phyloP scores from a whole-genome alignment of 64 coral and sea anemone species.

The Hydrozoanthus tunicans region DNA sequence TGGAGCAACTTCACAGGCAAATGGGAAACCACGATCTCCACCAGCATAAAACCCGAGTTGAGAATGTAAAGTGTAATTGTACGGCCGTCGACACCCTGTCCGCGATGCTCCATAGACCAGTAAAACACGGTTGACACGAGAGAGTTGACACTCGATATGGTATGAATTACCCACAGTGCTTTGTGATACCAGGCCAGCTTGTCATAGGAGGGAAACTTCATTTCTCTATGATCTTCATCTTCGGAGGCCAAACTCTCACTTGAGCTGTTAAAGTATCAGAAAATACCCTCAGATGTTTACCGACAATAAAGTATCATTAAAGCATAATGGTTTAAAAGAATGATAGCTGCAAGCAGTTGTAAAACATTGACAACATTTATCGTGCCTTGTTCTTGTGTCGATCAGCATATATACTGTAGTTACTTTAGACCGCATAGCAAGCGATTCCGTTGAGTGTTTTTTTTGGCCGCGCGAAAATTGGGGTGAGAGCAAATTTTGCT shows the following conservation, averaged over 20 bases:
- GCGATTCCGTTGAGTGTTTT: too few species aligned
- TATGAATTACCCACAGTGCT: conserved; percentile 72
- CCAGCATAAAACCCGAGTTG: conserved; percentile 76
- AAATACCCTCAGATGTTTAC: background rate
- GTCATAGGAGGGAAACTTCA: background rate
- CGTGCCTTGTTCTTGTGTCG: too few species aligned
- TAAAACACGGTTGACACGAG: conserved; percentile 68
- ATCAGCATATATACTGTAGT: too few species aligned
- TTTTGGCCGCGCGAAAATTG: too few species aligned
- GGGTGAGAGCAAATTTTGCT: too few species aligned
- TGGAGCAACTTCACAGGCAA: conserved; percentile 79
- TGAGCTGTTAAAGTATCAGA: background rate
- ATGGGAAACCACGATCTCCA: conserved; percentile 51
- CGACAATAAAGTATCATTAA: too few species aligned
- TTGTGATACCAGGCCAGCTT: conserved; percentile 35
- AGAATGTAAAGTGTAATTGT: conserved; percentile 78
- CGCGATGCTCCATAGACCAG: conserved; percentile 75
- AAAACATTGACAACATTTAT: too few species aligned
- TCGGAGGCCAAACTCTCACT: conserved; percentile 38
- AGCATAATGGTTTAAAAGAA: too few species aligned
- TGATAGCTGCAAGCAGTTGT: too few species aligned
- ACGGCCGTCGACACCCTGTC: conserved; percentile 42
- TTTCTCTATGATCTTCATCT: background rate
- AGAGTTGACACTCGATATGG: conserved; percentile 68
- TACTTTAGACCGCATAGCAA: too few species aligned